phyloP scores from a whole-genome alignment of 2,113 vertebrate genomes.

The Mandrillus leucophaeus region DNA sequence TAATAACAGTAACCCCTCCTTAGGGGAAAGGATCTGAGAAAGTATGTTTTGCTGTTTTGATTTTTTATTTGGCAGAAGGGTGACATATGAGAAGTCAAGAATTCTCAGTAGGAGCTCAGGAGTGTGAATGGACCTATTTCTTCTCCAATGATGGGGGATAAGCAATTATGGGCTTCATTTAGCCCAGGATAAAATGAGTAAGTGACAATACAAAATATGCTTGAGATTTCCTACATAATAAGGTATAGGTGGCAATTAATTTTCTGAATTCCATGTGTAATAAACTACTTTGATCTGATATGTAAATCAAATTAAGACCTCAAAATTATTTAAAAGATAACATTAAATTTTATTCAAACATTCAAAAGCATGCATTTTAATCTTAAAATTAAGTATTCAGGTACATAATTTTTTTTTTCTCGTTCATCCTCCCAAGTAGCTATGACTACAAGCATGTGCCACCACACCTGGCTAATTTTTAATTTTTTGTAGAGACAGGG shows the following conservation, averaged over 20 bases:
- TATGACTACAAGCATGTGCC: not conserved
- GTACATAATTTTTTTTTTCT: not conserved
- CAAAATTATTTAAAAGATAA: not conserved
- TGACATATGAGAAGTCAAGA: not conserved
- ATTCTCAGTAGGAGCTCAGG: not conserved
- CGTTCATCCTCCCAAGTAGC: not conserved
- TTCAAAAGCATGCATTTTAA: constrained; percentile 27
- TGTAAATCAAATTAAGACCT: constrained; percentile 24
- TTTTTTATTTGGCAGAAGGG: not conserved
- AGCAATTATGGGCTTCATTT: not conserved
- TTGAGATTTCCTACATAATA: not conserved
- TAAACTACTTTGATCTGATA: not conserved
- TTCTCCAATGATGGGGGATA: not conserved
- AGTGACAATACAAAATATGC: not conserved
- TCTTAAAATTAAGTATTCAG: constrained; percentile 6
- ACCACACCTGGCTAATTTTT: not conserved
- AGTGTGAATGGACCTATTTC: not conserved
- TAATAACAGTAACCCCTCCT: not conserved
- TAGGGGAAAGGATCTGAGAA: not conserved
- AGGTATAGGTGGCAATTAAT: not conserved
- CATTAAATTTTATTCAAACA: constrained; percentile 11
- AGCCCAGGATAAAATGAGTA: not conserved
- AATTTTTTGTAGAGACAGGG: not conserved
- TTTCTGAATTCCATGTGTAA: not conserved
- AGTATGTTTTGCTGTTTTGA: not conserved